These are phyloP conservation scores for Cepaea hortensis DNA, from an alignment of 2,888 invertebrate species.

Conservation along the genomic window DNA sequence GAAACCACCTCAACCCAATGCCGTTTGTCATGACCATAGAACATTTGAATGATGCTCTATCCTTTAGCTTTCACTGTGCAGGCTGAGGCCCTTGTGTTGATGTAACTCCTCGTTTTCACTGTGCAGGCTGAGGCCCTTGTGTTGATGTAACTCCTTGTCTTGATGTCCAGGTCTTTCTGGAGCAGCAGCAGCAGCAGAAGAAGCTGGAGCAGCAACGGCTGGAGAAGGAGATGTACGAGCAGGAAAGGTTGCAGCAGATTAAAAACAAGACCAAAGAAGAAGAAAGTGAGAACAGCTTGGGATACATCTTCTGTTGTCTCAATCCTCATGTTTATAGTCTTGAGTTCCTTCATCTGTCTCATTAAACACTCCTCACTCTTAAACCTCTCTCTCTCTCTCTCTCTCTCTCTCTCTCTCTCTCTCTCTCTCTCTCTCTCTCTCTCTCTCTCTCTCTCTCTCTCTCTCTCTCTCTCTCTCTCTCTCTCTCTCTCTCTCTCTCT, in stretches of 20 bases:
- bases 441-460: too few species aligned
- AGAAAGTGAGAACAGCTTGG: conserved; percentile 81
- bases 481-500: too few species aligned
- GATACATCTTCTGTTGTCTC: neutral
- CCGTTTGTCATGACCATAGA: too few species aligned
- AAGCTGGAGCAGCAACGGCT: conserved; percentile 81
- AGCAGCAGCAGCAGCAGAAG: conserved; percentile 82
- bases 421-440: too few species aligned
- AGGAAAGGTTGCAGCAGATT: conserved; percentile 89
- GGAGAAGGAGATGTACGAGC: conserved; percentile 84
- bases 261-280: conserved; percentile 95
- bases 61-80: neutral
- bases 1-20: too few species aligned
- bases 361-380: too few species aligned
- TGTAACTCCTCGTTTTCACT: too few species aligned
- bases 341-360: too few species aligned
- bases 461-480: too few species aligned
- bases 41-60: too few species aligned
- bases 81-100: neutral
- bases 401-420: too few species aligned
- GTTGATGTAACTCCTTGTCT: neutral
- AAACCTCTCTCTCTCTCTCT: too few species aligned
- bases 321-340: neutral
- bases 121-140: neutral
- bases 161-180: conserved; percentile 85